phyloP scores from a whole-genome alignment of 2,113 vertebrate species.

The Panthera leo region DNA sequence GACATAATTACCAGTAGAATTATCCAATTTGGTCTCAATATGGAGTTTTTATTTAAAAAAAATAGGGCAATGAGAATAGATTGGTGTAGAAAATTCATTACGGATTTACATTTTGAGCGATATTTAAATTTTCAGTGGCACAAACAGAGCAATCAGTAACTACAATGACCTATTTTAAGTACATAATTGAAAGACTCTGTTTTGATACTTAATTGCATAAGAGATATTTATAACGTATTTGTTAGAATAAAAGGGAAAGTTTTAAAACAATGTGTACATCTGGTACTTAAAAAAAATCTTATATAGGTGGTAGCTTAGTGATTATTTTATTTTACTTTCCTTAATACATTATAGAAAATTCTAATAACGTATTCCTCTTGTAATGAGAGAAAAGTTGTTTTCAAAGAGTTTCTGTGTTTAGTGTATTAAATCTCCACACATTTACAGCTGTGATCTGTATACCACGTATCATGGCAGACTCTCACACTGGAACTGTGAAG shows the following conservation, averaged over 20 bases:
- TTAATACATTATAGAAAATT: neutral
- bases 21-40: neutral
- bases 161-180: neutral
- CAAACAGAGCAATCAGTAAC: neutral
- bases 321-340: neutral
- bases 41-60: neutral
- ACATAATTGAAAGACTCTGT: neutral
- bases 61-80: neutral
- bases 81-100: neutral
- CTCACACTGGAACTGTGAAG: conserved; percentile 47
- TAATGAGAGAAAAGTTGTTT: neutral
- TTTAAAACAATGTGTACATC: neutral
- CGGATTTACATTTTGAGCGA: neutral
- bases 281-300: neutral
- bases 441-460: neutral
- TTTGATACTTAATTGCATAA: neutral
- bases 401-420: neutral
- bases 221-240: neutral
- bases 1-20: neutral
- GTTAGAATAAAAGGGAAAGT: neutral
- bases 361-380: neutral
- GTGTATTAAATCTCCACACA: neutral
- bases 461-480: neutral
- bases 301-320: neutral
- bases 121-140: neutral